A percentile compares a stretch with the other conserved stretches of the same genome.
Evolutionary conservation across 2,113 vertebrate genomes (phyloP).

Genomic region (Microtus montanus): DNA sequence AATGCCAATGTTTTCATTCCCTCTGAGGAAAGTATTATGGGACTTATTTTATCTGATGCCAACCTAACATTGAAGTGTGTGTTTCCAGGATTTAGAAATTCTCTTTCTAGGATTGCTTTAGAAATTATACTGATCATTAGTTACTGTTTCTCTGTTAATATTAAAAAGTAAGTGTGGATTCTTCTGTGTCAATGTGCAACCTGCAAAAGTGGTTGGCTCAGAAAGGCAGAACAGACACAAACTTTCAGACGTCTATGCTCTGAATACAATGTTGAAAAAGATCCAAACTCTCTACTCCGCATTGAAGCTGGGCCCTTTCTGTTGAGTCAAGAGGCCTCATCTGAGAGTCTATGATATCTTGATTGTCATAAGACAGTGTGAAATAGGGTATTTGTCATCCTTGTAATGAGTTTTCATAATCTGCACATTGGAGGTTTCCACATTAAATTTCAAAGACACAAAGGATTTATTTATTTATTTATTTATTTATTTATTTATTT

Average conservation of each 20-base stretch:
- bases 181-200: neutral
- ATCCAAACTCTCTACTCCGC: neutral
- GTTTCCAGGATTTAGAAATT: constrained; percentile 4
- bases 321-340: neutral
- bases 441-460: neutral
- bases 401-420: neutral
- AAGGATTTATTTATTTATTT: neutral
- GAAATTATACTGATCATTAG: constrained; percentile 9
- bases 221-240: neutral
- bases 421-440: neutral
- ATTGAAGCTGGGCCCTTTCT: neutral
- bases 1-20: constrained; percentile 59
- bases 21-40: constrained; percentile 25
- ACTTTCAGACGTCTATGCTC: neutral
- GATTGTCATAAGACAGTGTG: neutral
- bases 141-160: neutral
- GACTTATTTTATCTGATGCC: constrained; percentile 54
- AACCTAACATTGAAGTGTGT: constrained; percentile 31
- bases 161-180: neutral
- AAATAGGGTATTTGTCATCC: neutral
- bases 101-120: neutral
- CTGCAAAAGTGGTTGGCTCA: neutral
- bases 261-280: neutral
- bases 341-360: neutral
- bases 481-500: too few relatives aligned